Percentiles rank a stretch among this genome's conserved stretches.
These are phyloP conservation scores for Leptopilina boulardi DNA, from an alignment of 1,140 invertebrate species.

Conservation along the genomic window DNA sequence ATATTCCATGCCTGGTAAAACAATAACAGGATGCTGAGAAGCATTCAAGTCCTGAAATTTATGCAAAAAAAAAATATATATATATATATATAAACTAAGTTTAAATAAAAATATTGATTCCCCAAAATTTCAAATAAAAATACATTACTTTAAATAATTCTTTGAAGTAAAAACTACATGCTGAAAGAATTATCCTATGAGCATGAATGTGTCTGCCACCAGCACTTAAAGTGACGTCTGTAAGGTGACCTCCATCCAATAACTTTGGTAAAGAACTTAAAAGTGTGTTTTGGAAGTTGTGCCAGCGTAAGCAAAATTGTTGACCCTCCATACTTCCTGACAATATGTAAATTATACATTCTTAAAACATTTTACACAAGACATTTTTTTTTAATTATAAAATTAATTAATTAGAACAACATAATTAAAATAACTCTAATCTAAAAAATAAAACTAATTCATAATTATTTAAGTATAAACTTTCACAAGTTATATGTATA, in stretches of 20 bases:
- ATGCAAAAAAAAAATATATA: conserved; percentile 46
- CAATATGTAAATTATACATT: conserved; percentile 36
- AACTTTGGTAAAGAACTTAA: conserved; percentile 89
- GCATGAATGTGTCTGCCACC: conserved; percentile 88
- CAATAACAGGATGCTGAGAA: conserved; percentile 87
- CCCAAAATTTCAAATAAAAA: not conserved
- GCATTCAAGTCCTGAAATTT: conserved; percentile 80
- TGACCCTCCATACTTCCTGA: conserved; percentile 76
- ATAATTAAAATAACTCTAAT: no score
- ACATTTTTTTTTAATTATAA: not conserved
- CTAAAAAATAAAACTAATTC: no score
- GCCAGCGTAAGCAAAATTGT: conserved; percentile 86
- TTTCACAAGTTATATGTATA: no score
- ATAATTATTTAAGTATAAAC: no score
- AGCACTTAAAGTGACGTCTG: conserved; percentile 92
- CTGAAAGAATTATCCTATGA: conserved; percentile 91
- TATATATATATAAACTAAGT: conserved; percentile 21
- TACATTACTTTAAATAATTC: conserved; percentile 86
- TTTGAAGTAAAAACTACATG: conserved; percentile 94
- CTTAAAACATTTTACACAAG: not conserved
- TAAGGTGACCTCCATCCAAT: conserved; percentile 88
- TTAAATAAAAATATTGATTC: conserved; percentile 7
- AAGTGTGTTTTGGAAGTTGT: conserved; percentile 88
- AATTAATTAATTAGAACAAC: not conserved
- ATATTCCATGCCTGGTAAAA: conserved; percentile 88